Evolutionary conservation across 2,888 invertebrate genomes (phyloP), one percentile per base, ranked within the genome.

Genomic region (Apotomis betuletana): DNA sequence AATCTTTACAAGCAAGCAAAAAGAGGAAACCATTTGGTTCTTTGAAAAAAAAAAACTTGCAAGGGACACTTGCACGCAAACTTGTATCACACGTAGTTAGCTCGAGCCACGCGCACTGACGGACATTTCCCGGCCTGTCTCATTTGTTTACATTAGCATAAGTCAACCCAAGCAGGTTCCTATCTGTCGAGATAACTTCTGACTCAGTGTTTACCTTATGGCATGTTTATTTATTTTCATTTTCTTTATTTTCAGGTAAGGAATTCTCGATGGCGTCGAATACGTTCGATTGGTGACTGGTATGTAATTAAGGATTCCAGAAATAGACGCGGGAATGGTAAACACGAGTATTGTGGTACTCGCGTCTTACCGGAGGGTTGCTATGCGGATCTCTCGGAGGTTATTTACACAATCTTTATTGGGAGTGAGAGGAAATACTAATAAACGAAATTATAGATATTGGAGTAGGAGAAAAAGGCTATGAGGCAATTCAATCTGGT

Each of bases 131-230:
- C 65, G 8, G 74, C 73, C 75, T 67, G 69, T 74, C 73, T 79
- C 74, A 74, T 76, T 62, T 76, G 75, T 78, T 75, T 76, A 76
- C 76, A 69, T 76, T 75, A 73, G 74, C 77, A 75, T 77, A 63
- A 57, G 70, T 74, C 73, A 68, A 74, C 76, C 74, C 68, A 62
- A 67, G 52, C 61, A 67, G 52, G 62, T 51, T 67, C 57, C 71
- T 67, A 67, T 72, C 64, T 61, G 41, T 59, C 58, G 49, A 71
- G 61, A 71, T 70, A 55, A 15, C 58, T 54, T 54, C 61, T 63
- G 67, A 67, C 65, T 71, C 69, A 73, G 69, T 67, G 73, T 64
- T 73, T 65, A 69, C 54, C 51, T 62, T 13, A 12, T 41, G 41
- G 15, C 49, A 61, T 69, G 73, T 69, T 69, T 69, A 52, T 69